These are phyloP conservation scores for Planococcus citri DNA, from an alignment of 1,140 invertebrate species.

Conservation along the genomic window DNA sequence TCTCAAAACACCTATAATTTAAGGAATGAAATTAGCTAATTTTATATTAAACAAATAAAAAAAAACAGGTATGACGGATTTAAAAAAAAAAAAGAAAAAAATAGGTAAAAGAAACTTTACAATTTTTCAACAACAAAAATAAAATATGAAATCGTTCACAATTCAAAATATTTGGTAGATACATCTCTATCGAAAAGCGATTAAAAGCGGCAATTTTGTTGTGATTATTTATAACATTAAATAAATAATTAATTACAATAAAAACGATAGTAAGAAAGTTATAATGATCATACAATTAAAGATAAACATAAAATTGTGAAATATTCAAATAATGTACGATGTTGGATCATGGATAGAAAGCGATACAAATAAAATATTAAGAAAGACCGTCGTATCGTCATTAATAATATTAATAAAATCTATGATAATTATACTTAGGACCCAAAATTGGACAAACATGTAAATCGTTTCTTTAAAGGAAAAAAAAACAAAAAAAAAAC, in stretches of 20 bases:
- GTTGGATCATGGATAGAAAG: background rate
- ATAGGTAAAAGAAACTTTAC: background rate
- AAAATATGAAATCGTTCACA: too few species aligned
- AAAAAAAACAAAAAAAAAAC: background rate
- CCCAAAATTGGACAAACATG: background rate
- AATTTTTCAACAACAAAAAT: background rate
- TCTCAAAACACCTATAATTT: background rate
- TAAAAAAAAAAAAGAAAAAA: background rate
- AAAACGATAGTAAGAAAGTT: background rate
- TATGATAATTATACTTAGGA: background rate
- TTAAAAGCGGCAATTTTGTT: background rate
- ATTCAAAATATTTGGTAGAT: background rate
- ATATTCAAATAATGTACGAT: background rate
- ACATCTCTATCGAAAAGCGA: background rate
- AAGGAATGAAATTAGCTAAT: constrained; percentile 7
- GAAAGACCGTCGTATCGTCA: constrained; percentile 5
- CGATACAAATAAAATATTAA: background rate
- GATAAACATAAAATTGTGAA: constrained; percentile 1
- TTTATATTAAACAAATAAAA: background rate
- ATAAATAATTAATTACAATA: background rate
- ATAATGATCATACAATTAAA: background rate
- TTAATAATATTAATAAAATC: background rate
- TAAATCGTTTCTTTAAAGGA: background rate
- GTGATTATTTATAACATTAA: background rate
- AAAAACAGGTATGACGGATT: background rate